phyloP scores from a whole-genome alignment of 2,888 invertebrate genomes.

The Hydrotaea diabolus region DNA sequence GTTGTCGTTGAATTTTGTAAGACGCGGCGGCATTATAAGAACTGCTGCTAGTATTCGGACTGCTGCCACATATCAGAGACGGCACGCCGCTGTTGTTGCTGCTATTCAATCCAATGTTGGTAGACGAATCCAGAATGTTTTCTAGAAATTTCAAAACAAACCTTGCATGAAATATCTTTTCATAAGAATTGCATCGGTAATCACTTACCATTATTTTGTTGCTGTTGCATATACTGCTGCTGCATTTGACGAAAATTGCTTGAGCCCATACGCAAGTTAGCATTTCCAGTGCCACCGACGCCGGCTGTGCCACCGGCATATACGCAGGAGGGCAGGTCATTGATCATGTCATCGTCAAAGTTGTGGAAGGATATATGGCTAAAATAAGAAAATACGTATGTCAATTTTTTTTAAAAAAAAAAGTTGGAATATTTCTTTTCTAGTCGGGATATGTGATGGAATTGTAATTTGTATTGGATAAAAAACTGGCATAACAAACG shows the following conservation, averaged over 20 bases:
- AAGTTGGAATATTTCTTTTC: no score
- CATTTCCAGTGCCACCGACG: constrained; percentile 63
- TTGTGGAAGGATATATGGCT: constrained; percentile 80
- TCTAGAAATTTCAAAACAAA: constrained; percentile 69
- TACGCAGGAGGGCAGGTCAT: constrained; percentile 90
- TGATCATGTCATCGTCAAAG: constrained; percentile 83
- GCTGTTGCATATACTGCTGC: constrained; percentile 79
- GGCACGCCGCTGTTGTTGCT: constrained; percentile 72
- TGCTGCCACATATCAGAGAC: constrained; percentile 73
- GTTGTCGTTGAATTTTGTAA: constrained; percentile 92
- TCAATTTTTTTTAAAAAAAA: no score
- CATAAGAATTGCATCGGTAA: not conserved
- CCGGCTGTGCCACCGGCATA: constrained; percentile 82
- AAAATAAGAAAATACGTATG: no score
- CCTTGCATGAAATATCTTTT: not conserved
- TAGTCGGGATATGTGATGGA: no score
- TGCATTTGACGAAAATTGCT: constrained; percentile 80
- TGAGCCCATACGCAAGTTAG: constrained; percentile 74
- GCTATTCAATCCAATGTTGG: constrained; percentile 73
- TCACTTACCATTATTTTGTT: constrained; percentile 74
- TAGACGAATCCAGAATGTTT: constrained; percentile 76
- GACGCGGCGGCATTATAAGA: constrained; percentile 71
- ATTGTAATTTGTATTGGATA: no score
- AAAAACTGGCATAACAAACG: no score
- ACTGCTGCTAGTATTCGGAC: constrained; percentile 72